Evolutionary conservation across 1,140 invertebrate species (phyloP), one percentile per base, ranked within the genome.

Genomic region (Neuroterus valhalla): DNA sequence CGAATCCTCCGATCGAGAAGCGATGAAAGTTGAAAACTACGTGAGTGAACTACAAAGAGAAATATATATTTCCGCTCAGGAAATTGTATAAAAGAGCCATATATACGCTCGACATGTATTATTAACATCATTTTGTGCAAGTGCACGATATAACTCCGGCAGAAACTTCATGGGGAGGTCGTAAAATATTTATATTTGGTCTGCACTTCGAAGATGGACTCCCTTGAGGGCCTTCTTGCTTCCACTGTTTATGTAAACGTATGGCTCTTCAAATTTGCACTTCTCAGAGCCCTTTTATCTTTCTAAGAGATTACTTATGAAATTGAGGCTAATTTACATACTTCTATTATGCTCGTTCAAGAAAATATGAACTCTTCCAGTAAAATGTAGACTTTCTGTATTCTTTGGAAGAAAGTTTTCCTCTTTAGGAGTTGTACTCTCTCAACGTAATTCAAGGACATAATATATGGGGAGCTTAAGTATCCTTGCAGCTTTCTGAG

Each of bases 121-220:
- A 76, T 75, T 78, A 78, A 77, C 62, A 62, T 55, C 21, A 70
- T 68, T 78, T 66, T 74, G n/a, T 42, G 52, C 62, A 55, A 55
- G 69, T 26, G 6, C 11, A 45, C 31, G 19, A 43, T 70, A 38
- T 38, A 66, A 66, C 48, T 46, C 50, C 17, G 21, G 52, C 12
- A 55, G 21, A 26, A 55, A 78, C 79, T 81, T 82, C 79, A 81
- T 75, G 66, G 72, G 72, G 46, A 52, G 74, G 68, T 76, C 74
- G 73, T 80, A 81, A 85, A 81, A 80, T 84, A 81, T 84, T 85
- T 82, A 81, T 80, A 81, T 81, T 80, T 77, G 43, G 74, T 74
- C 68, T 73, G 70, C 76, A 66, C 62, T 70, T 44, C 3, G 44
- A 68, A 78, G 74, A 82, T 84, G 50, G 70, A 69, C 71, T 72